Percentiles rank a stretch among this genome's conserved stretches.
Evolutionary conservation across 2,888 invertebrate species (phyloP).

Genomic region (Ctena decussata): DNA sequence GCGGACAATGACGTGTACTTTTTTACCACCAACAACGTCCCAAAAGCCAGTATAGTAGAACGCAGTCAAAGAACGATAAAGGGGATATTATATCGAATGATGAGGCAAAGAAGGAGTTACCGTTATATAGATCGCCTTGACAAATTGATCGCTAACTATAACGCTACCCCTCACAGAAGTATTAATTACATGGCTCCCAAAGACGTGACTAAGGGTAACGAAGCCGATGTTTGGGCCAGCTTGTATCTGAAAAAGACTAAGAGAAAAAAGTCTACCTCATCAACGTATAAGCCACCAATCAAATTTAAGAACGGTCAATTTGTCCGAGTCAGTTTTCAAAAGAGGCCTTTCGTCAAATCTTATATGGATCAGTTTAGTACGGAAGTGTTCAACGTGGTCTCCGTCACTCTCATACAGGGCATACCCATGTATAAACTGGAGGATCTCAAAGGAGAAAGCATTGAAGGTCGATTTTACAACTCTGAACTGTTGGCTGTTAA

Average conservation of each 20-base stretch:
- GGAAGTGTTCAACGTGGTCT: conserved; percentile 35
- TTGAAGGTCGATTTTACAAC: conserved; percentile 35
- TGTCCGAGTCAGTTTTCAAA: conserved; percentile 27
- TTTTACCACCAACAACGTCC: background rate
- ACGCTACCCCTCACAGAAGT: no score
- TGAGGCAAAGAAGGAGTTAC: no score
- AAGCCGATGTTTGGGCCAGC: no score
- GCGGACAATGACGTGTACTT: conserved; percentile 2
- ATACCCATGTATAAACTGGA: conserved; percentile 36
- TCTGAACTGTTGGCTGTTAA: conserved; percentile 44
- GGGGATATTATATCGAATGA: no score
- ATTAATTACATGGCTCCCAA: no score
- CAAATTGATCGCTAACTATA: no score
- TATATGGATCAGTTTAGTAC: conserved; percentile 34
- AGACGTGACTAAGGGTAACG: no score
- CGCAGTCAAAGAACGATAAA: no score
- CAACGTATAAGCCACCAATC: no score
- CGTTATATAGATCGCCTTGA: no score
- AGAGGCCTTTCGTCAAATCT: conserved; percentile 29
- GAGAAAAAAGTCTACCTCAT: no score
- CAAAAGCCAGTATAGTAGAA: background rate
- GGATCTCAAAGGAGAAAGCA: conserved; percentile 12
- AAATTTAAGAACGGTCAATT: conserved; percentile 12
- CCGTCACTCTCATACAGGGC: conserved; percentile 30
- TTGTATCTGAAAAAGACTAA: no score